phyloP scores from a whole-genome alignment of 1,140 invertebrate species.

The Calosoma granatense region DNA sequence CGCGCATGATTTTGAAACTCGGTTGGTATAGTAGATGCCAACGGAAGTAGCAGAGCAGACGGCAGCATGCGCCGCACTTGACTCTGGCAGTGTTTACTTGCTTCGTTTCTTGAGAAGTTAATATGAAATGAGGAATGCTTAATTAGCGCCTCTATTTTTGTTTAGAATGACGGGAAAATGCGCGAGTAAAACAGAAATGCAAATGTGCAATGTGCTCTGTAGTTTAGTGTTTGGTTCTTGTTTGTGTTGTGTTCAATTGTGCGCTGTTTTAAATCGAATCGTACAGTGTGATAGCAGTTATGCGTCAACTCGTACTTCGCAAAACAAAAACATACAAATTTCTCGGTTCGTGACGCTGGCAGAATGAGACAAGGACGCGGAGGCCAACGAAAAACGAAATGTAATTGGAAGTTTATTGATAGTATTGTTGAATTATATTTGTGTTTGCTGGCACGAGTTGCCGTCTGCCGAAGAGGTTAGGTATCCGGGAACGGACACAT shows the following conservation, averaged over 20 bases:
- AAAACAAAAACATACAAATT: conserved; percentile 27
- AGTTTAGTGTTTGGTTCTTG: conserved; percentile 10
- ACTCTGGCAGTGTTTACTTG: conserved; percentile 41
- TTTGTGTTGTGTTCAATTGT: conserved; percentile 13
- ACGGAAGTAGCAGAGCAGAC: conserved; percentile 23
- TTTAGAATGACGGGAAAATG: conserved; percentile 21
- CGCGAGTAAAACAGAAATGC: conserved; percentile 18
- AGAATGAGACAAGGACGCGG: conserved; percentile 42
- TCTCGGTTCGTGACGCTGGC: conserved; percentile 29
- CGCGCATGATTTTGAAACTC: not conserved
- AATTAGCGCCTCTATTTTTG: conserved; percentile 21
- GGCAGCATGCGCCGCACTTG: conserved; percentile 29
- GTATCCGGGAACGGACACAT: conserved; percentile 9
- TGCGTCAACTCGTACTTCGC: conserved; percentile 22
- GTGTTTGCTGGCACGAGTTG: conserved; percentile 8
- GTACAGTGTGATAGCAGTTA: conserved; percentile 19
- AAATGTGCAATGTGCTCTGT: conserved; percentile 16
- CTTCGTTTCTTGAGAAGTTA: conserved; percentile 35
- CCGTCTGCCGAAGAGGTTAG: conserved; percentile 11
- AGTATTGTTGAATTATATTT: conserved; percentile 4
- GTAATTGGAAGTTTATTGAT: conserved; percentile 27
- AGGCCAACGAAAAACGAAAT: conserved; percentile 40
- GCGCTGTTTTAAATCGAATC: conserved; percentile 19
- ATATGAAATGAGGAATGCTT: conserved; percentile 28
- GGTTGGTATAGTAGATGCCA: conserved; percentile 28